These are phyloP conservation scores for Ischnura elegans DNA, from an alignment of 2,888 invertebrate genomes.

Conservation along the genomic window DNA sequence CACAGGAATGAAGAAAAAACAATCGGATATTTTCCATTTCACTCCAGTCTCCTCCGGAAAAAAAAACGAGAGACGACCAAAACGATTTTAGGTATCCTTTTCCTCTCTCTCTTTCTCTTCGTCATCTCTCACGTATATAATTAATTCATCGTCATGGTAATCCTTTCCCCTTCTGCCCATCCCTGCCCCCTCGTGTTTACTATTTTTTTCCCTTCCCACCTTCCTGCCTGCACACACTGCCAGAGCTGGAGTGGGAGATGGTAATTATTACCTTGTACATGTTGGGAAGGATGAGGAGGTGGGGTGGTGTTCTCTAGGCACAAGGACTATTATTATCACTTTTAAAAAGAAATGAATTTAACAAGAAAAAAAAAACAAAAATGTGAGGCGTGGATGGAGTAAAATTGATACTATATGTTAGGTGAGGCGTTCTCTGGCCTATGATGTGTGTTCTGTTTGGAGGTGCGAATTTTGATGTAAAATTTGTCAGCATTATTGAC, in stretches of 20 bases:
- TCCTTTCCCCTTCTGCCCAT: neutral
- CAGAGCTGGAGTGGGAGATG: conserved; percentile 64
- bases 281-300: conserved; percentile 48
- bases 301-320: conserved; percentile 44
- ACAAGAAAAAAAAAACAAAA: conserved; percentile 40
- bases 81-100: neutral
- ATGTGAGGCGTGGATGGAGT: conserved; percentile 36
- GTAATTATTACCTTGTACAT: conserved; percentile 45
- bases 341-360: conserved; percentile 45
- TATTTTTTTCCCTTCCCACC: conserved; percentile 43
- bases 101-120: conserved; percentile 12
- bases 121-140: conserved; percentile 16
- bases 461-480: conserved; percentile 60
- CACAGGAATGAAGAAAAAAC: neutral
- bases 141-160: conserved; percentile 4
- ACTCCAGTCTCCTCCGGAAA: neutral
- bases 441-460: conserved; percentile 53
- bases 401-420: conserved; percentile 40
- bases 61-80: neutral
- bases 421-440: conserved; percentile 57
- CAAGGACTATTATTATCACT: conserved; percentile 58
- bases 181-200: neutral
- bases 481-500: conserved; percentile 46
- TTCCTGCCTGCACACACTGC: conserved; percentile 65
- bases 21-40: conserved; percentile 10